Evolutionary conservation across 2,113 vertebrate genomes (phyloP).

Genomic region (Butorides virescens): DNA sequence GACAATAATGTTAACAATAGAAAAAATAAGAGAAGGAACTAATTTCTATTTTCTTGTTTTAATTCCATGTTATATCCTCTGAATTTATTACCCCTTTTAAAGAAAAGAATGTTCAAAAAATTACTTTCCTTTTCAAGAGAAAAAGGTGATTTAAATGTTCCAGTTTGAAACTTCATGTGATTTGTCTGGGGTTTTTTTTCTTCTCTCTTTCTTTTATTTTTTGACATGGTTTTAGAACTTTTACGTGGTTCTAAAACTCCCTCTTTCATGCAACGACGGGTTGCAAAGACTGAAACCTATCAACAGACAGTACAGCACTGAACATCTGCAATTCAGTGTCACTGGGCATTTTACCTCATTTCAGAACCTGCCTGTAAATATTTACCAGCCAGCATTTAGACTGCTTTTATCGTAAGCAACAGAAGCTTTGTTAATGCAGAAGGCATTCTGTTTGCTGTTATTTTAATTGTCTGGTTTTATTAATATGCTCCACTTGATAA

Average conservation of each 20-base stretch:
- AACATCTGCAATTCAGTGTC: background rate
- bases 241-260: background rate
- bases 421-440: background rate
- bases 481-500: background rate
- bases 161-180: background rate
- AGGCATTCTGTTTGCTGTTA: background rate
- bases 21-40: conserved; percentile 46
- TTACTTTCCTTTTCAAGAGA: background rate
- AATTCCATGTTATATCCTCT: conserved; percentile 12
- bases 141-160: conserved; percentile 3
- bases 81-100: conserved; percentile 21
- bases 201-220: background rate
- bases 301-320: background rate
- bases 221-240: background rate
- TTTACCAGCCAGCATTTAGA: background rate
- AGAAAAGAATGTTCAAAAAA: conserved; percentile 14
- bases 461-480: conserved; percentile 23
- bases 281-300: conserved; percentile 7
- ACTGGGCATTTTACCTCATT: background rate
- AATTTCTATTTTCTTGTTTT: conserved; percentile 55
- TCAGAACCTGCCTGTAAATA: conserved; percentile 20
- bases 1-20: conserved; percentile 44
- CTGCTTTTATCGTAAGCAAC: background rate
- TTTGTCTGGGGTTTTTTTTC: background rate
- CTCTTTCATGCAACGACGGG: background rate